Conservation (phyloP, 1,140 invertebrate species). For the Zophobas morio region DNA sequence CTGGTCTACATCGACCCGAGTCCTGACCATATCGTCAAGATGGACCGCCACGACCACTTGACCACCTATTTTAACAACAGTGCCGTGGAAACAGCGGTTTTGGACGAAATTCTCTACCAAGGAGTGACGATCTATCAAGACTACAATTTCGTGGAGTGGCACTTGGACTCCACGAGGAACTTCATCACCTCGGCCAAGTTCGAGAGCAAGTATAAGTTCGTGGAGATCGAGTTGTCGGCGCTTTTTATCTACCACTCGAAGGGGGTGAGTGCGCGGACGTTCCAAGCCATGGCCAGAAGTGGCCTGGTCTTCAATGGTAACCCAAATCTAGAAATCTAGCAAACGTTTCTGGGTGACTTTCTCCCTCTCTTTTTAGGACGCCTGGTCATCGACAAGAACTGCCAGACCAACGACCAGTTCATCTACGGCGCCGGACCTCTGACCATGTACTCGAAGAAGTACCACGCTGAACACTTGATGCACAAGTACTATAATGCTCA, state of each 20-base stretch:
- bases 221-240: conserved; percentile 68
- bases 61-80: conserved; percentile 63
- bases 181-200: conserved; percentile 62
- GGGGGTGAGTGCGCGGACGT: conserved; percentile 64
- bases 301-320: conserved; percentile 80
- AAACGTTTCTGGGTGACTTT: neutral
- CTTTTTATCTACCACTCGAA: conserved; percentile 71
- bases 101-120: conserved; percentile 42
- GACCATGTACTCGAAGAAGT: conserved; percentile 74
- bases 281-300: conserved; percentile 76
- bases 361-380: conserved; percentile 58
- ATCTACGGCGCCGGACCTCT: conserved; percentile 80
- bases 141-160: conserved; percentile 62
- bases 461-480: conserved; percentile 67
- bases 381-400: conserved; percentile 78
- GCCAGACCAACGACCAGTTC: conserved; percentile 78
- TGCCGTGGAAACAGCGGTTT: conserved; percentile 58
- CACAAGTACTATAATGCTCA: conserved; percentile 72
- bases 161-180: conserved; percentile 51
- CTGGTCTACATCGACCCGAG: conserved; percentile 73
- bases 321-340: neutral
- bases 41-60: conserved; percentile 57
- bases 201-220: conserved; percentile 67
- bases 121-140: conserved; percentile 55
- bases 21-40: conserved; percentile 62